A percentile compares a stretch with the other conserved stretches of the same genome.
Conservation (phyloP, 1,140 invertebrate genomes). For the Zaprionus capensis region DNA sequence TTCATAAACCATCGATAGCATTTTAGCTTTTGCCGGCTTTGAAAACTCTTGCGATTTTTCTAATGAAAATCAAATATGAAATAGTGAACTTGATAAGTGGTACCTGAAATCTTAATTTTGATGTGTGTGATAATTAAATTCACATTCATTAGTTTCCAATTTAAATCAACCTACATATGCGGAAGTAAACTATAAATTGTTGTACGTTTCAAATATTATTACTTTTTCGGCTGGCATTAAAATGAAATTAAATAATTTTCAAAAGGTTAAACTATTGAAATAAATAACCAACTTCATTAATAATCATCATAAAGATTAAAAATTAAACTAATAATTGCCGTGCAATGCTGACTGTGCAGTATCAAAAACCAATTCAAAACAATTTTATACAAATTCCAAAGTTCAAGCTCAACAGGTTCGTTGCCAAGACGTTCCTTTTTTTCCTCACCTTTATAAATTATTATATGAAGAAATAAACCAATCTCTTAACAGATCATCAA, state of each 20-base stretch:
- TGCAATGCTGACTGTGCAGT: conserved; percentile 8
- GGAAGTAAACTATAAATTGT: neutral
- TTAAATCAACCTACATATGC: neutral
- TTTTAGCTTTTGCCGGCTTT: neutral
- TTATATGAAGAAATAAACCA: neutral
- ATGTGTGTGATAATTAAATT: neutral
- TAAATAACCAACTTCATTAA: neutral
- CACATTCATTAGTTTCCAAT: neutral
- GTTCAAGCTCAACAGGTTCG: neutral
- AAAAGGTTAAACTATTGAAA: neutral
- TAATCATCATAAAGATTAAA: neutral
- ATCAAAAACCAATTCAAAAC: neutral
- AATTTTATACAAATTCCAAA: conserved; percentile 5
- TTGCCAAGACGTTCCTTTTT: neutral
- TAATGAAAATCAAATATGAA: neutral
- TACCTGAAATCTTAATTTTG: neutral
- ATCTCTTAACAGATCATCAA: neutral
- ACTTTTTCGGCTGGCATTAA: neutral
- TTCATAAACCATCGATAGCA: neutral
- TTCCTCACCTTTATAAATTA: neutral
- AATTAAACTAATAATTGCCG: neutral
- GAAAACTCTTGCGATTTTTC: neutral
- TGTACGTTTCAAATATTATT: neutral
- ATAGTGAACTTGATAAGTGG: neutral
- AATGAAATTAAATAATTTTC: neutral